These are phyloP conservation scores for Mohoua ochrocephala DNA, from an alignment of 2,113 vertebrate genomes.

Conservation along the genomic window DNA sequence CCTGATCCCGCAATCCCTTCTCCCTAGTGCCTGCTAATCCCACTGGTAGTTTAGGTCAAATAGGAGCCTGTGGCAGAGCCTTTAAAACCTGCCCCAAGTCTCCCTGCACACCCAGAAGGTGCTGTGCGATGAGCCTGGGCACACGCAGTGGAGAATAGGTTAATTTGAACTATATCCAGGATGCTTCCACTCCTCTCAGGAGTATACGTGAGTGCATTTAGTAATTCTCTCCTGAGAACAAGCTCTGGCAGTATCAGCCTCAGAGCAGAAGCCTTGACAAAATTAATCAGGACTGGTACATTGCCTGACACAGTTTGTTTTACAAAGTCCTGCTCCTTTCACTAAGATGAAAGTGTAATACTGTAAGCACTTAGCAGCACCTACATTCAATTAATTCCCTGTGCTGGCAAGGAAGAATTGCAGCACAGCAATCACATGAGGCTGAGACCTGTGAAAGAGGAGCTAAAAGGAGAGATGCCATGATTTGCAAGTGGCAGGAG, in stretches of 20 bases:
- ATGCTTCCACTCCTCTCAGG: constrained; percentile 8
- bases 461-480: neutral
- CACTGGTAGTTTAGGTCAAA: neutral
- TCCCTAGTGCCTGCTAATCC: neutral
- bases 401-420: neutral
- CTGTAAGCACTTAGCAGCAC: neutral
- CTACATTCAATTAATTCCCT: neutral
- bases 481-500: neutral
- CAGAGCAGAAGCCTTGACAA: constrained; percentile 38
- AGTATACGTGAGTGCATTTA: neutral
- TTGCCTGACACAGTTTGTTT: constrained; percentile 53
- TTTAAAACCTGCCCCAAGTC: neutral
- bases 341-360: neutral
- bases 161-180: neutral
- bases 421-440: neutral
- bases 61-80: neutral
- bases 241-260: neutral
- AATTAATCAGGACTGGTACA: constrained; percentile 50
- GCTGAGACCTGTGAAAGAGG: neutral
- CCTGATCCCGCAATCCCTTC: neutral
- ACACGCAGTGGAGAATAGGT: neutral
- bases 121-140: neutral
- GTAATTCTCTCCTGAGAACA: neutral
- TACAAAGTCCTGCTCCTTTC: constrained; percentile 15
- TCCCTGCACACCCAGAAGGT: neutral